phyloP scores from a whole-genome alignment of 2,888 invertebrate genomes.

The Torymus texanus region DNA sequence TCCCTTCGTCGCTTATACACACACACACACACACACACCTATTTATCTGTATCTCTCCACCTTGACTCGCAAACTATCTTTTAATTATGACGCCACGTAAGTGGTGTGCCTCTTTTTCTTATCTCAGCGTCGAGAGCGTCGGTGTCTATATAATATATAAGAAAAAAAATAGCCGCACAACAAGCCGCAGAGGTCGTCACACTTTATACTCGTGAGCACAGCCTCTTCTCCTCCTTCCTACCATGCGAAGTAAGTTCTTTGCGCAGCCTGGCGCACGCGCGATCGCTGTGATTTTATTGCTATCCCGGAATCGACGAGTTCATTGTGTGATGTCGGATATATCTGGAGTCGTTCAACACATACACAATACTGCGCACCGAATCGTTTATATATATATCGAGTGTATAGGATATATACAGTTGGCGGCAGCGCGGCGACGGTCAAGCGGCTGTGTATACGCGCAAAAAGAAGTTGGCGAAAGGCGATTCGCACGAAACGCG shows the following conservation, averaged over 20 bases:
- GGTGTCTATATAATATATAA: neutral
- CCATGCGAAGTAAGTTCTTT: constrained; percentile 24
- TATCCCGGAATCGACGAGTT: constrained; percentile 50
- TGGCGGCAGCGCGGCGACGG: neutral
- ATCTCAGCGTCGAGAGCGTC: neutral
- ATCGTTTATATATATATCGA: neutral
- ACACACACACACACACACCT: neutral
- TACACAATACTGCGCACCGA: neutral
- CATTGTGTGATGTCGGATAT: constrained; percentile 26
- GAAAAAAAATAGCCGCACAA: constrained; percentile 24
- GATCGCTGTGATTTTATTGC: constrained; percentile 42
- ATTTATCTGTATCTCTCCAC: neutral
- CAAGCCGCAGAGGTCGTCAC: constrained; percentile 45
- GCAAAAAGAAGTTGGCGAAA: constrained; percentile 8
- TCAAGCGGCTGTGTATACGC: neutral
- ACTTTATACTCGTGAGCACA: constrained; percentile 9
- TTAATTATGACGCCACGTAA: constrained; percentile 46
- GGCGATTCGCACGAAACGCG: constrained; percentile 48
- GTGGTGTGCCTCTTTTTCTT: constrained; percentile 33
- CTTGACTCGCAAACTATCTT: constrained; percentile 22
- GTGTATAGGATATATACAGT: neutral
- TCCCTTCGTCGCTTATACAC: neutral
- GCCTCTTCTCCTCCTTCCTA: too few species aligned
- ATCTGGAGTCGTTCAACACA: neutral
- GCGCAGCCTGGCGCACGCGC: neutral